Evolutionary conservation across 1,140 invertebrate species (phyloP), one percentile per base, ranked within the genome.

Genomic region (Sycophaga agraensis): DNA sequence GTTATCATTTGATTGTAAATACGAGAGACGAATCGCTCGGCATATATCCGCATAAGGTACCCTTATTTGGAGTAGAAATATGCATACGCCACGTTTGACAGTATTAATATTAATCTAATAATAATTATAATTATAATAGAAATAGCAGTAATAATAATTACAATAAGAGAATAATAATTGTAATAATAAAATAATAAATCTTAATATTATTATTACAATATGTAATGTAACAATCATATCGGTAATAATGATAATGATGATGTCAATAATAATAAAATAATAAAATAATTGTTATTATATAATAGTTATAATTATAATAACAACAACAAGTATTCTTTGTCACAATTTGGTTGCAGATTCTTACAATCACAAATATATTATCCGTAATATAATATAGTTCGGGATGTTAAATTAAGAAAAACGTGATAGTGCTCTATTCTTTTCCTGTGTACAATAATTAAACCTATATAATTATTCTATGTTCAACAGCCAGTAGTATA

Each of bases 401-500:
- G 70, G 66, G 72, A 73, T 76, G 73, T 73, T 77, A 76, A 76
- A 78, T 76, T 78, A 79, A 79, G 66, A 72, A 66, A 77, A 75
- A 80, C 70, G 67, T 74, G 71, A 77, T 77, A 74, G 70, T 76
- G 71, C 70, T 76, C 72, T 75, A 76, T 77, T 71, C 69, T 67
- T 67, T 57, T 70, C 67, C 60, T 79, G 75, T 78, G 70, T 77
- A 76, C 70, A 78, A 74, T 78, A 75, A 76, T 77, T 77, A 78
- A 79, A 77, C 72, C 74, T 80, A 79, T n/a, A n/a, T 76, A 72
- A 74, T 78, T 79, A 75, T 78, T 76, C 74, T 80, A 80, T 80
- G 65, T 79, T 78, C 73, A 79, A 80, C 78, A 80, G 78, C 78
- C 78, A 80, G 76, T 80, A 78, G 78, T 79, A 78, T 79, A 79